A percentile compares a stretch with the other conserved stretches of the same genome.
Conservation (phyloP, 92 coral and sea anemone genomes). For the Chrysogorgia sp. region DNA sequence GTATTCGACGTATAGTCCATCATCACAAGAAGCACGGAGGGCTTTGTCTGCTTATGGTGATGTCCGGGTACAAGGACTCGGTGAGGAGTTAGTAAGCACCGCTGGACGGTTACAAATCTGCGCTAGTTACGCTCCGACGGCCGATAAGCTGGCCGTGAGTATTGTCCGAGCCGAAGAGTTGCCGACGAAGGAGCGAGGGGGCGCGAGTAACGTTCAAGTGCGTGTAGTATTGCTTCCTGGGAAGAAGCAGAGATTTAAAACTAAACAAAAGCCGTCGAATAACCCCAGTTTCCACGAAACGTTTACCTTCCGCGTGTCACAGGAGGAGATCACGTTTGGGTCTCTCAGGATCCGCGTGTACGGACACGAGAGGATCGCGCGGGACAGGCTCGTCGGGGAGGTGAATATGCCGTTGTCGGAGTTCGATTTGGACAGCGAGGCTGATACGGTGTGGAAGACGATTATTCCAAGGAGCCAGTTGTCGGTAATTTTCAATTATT, state of each 20-base stretch:
- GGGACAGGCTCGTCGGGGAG: constrained; percentile 93
- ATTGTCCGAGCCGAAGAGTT: constrained; percentile 93
- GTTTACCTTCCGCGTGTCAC: constrained; percentile 91
- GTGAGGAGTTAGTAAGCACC: constrained; percentile 81
- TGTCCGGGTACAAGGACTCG: constrained; percentile 53
- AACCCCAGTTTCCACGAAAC: constrained; percentile 98
- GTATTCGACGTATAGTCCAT: constrained; percentile 69
- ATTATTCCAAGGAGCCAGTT: constrained; percentile 91
- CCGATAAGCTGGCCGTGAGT: constrained; percentile 92
- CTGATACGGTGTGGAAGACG: constrained; percentile 85
- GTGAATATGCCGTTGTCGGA: constrained; percentile 77
- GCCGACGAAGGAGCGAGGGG: constrained; percentile 97
- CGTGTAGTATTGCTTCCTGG: constrained; percentile 84
- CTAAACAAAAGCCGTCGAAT: constrained; percentile 90
- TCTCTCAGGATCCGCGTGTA: constrained; percentile 86
- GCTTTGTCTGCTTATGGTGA: constrained; percentile 90
- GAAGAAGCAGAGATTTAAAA: constrained; percentile 89
- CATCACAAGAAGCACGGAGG: constrained; percentile 70
- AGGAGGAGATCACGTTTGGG: constrained; percentile 82
- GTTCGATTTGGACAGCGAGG: constrained; percentile 93
- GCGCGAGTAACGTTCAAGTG: constrained; percentile 90
- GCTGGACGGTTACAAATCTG: constrained; percentile 96
- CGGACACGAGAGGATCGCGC: constrained; percentile 90
- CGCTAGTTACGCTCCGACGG: constrained; percentile 98
- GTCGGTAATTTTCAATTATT: constrained; percentile 69